phyloP scores from a whole-genome alignment of 2,888 invertebrate genomes.

The Agrochola litura region DNA sequence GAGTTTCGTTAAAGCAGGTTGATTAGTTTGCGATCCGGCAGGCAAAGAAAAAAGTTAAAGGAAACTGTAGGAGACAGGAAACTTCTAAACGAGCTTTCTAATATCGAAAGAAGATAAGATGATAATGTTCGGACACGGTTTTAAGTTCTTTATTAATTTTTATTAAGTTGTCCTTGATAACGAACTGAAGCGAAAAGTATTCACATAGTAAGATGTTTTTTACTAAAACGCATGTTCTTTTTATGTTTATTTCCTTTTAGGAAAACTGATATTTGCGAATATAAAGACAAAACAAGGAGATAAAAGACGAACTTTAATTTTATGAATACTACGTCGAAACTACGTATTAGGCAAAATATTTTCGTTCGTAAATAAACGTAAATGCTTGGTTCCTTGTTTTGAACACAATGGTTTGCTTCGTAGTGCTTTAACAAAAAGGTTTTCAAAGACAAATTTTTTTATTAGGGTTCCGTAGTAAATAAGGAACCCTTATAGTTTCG shows the following conservation, averaged over 20 bases:
- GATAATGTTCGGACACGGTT: constrained; percentile 53
- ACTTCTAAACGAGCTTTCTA: constrained; percentile 43
- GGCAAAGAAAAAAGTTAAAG: constrained; percentile 61
- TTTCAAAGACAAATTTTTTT: too few species aligned
- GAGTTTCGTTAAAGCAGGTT: constrained; percentile 63
- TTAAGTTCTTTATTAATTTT: constrained; percentile 42
- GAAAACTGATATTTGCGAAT: constrained; percentile 6
- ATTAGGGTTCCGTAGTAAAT: too few species aligned
- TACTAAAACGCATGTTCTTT: constrained; percentile 18
- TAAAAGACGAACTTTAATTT: constrained; percentile 27
- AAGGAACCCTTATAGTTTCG: too few species aligned
- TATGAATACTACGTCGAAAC: neutral
- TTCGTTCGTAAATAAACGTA: too few species aligned
- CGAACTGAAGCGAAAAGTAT: constrained; percentile 17
- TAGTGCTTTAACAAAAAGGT: too few species aligned
- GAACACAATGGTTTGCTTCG: too few species aligned
- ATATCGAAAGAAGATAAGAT: constrained; percentile 56
- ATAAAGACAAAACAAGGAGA: constrained; percentile 31
- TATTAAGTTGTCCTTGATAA: constrained; percentile 24
- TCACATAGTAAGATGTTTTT: constrained; percentile 18
- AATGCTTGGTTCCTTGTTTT: too few species aligned
- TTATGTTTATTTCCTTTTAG: constrained; percentile 28
- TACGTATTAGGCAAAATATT: neutral
- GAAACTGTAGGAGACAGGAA: constrained; percentile 40
- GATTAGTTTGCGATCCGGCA: constrained; percentile 68